Base-by-base conservation (phyloP, 2,888 invertebrate genomes). In the Furcula furcula region DNA sequence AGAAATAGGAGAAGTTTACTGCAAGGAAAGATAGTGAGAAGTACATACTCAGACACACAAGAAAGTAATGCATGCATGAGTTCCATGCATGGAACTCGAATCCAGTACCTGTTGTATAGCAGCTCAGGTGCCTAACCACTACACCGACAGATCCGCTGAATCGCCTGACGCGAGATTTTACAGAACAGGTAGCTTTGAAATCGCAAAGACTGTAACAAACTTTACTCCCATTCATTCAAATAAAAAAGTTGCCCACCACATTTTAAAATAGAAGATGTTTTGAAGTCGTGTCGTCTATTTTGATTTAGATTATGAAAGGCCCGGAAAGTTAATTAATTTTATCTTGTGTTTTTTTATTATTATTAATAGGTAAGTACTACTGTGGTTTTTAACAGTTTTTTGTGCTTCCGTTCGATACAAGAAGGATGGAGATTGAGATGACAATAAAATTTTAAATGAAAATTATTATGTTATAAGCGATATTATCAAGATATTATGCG, bases 341-440 rank as follows among this genome's bases (percentile, higher is more conserved):
- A 25, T 45, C 46, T 45, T 38, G 40, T 51, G 45, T 61, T 64
- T 55, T 60, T 58, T 59, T 51, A 46, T 55, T 55, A 58, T 57
- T 58, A 65, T 57, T 55, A n/a, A n/a, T n/a, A n/a, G n/a, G n/a
- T n/a, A n/a, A n/a, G n/a, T n/a, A n/a, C n/a, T n/a, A 51, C 54
- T 51, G 64, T 27, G 57, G 65, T 58, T 45, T 34, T 36, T 40
- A 55, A 53, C 49, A 57, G 46, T 7, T 13, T 58, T 68, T 68
- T 67, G 69, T 67, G 61, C 52, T 55, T 67, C 68, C 69, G 59
- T 44, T 51, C 40, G 47, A 31, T 46, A 53, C 34, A 34, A 29
- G 27, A 6, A 4, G 16, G 16, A 16, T 4, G 16, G 16, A 16
- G 6, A 16, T 16, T 16, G 16, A 16, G 6, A 16, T 6, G 4